Conservation (phyloP, 2,113 vertebrate species). For the Crotophaga sulcirostris region DNA sequence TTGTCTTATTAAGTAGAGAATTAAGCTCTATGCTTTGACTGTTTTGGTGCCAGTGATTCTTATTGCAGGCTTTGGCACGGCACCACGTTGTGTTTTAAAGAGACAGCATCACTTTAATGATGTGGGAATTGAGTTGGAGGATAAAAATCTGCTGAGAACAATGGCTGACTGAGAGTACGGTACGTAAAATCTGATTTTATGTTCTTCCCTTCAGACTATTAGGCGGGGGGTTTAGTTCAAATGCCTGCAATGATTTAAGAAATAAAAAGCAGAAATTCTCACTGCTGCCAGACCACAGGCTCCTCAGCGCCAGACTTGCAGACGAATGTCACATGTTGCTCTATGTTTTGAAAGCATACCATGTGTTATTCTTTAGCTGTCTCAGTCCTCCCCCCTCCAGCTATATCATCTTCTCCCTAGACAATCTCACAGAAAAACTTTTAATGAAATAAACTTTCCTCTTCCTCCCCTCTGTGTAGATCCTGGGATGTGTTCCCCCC, state of each 20-base stretch:
- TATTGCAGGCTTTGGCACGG: slow-evolving; percentile 54
- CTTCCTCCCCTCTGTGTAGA: slow-evolving; percentile 26
- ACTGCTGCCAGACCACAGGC: slow-evolving; percentile 81
- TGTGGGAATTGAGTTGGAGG: slow-evolving; percentile 61
- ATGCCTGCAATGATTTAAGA: slow-evolving; percentile 59
- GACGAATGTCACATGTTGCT: slow-evolving; percentile 77
- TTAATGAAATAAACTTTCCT: slow-evolving; percentile 49
- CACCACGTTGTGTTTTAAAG: slow-evolving; percentile 45
- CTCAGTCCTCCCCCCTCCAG: slow-evolving; percentile 26
- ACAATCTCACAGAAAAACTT: slow-evolving; percentile 39
- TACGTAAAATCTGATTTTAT: slow-evolving; percentile 56
- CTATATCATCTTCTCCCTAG: slow-evolving; percentile 22
- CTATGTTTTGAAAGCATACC: slow-evolving; percentile 71
- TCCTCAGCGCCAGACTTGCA: slow-evolving; percentile 78
- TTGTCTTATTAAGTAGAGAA: slow-evolving; percentile 73
- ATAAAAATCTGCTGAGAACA: slow-evolving; percentile 54
- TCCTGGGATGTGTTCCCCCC: background rate
- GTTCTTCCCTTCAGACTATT: slow-evolving; percentile 46
- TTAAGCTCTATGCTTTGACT: slow-evolving; percentile 52
- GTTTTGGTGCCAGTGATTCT: slow-evolving; percentile 60
- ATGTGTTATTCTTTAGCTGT: slow-evolving; percentile 84
- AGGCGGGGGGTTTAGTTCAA: slow-evolving; percentile 57
- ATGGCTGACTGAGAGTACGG: slow-evolving; percentile 29
- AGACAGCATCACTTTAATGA: slow-evolving; percentile 59
- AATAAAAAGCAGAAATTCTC: slow-evolving; percentile 74